Evolutionary conservation across 2,113 vertebrate genomes (phyloP).

Genomic region (Microtus pennsylvanicus): DNA sequence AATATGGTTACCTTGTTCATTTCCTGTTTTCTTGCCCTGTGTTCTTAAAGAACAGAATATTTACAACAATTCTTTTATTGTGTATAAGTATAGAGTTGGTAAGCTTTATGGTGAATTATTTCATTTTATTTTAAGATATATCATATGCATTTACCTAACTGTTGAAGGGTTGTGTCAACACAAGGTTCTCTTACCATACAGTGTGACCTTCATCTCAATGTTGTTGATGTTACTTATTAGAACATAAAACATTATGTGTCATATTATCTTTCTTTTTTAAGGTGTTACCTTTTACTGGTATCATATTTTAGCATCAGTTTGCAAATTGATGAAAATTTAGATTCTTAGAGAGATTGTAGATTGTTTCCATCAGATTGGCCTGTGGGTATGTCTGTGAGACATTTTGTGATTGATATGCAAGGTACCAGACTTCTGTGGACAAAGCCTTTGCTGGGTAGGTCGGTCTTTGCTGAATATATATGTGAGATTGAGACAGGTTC

Average conservation of each 20-base stretch:
- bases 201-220: not conserved
- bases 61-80: not conserved
- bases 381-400: too few species aligned
- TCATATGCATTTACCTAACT: not conserved
- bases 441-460: not conserved
- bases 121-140: not conserved
- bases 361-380: not conserved
- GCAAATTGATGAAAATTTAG: not conserved
- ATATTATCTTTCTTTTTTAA: not conserved
- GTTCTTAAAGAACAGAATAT: not conserved
- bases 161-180: not conserved
- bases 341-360: not conserved
- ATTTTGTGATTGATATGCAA: not conserved
- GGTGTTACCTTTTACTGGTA: not conserved
- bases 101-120: not conserved
- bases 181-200: not conserved
- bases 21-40: not conserved
- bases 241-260: not conserved
- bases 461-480: not conserved
- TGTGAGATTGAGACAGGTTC: not conserved
- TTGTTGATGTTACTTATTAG: not conserved
- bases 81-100: not conserved
- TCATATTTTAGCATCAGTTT: not conserved
- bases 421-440: not conserved
- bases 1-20: not conserved